A percentile compares a stretch with the other conserved stretches of the same genome.
Evolutionary conservation across 37 sponge, comb jelly and placozoan species (phyloP).

Genomic region (Corticium candelabrum): DNA sequence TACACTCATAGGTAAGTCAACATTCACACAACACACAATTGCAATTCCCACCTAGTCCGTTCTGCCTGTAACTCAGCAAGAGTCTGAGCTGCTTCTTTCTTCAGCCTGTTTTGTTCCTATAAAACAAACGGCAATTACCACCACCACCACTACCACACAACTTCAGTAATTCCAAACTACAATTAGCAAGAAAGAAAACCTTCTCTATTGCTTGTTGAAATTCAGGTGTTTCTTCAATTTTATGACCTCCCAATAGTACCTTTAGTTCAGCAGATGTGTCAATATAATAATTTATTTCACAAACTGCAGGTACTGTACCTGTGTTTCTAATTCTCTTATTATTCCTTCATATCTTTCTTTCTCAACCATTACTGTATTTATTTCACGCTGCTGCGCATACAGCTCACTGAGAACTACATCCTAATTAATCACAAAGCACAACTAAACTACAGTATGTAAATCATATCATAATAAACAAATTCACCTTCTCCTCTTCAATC

Average conservation of each 20-base stretch:
- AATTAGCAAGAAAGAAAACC: too few species aligned
- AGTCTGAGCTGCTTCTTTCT: constrained; percentile 25
- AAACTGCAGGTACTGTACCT: too few species aligned
- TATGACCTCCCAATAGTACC: constrained; percentile 14
- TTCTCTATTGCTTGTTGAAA: constrained; percentile 18
- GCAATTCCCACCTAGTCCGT: background rate
- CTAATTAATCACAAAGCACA: too few species aligned
- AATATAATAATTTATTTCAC: too few species aligned
- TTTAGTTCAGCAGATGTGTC: background rate
- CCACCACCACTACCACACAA: background rate
- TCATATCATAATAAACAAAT: too few species aligned
- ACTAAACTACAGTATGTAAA: too few species aligned
- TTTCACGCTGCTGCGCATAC: background rate
- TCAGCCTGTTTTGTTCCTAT: constrained; percentile 30
- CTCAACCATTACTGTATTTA: background rate
- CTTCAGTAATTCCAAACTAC: too few species aligned
- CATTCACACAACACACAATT: too few species aligned
- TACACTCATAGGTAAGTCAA: too few species aligned
- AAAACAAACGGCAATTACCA: constrained; percentile 7
- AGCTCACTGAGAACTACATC: background rate
- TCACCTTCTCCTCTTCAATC: background rate
- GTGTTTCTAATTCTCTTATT: background rate
- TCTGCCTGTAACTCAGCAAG: constrained; percentile 26
- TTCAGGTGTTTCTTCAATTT: constrained; percentile 17
- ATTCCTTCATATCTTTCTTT: background rate